Conservation (phyloP, 2,113 vertebrate genomes). For the Sapajus apella region DNA sequence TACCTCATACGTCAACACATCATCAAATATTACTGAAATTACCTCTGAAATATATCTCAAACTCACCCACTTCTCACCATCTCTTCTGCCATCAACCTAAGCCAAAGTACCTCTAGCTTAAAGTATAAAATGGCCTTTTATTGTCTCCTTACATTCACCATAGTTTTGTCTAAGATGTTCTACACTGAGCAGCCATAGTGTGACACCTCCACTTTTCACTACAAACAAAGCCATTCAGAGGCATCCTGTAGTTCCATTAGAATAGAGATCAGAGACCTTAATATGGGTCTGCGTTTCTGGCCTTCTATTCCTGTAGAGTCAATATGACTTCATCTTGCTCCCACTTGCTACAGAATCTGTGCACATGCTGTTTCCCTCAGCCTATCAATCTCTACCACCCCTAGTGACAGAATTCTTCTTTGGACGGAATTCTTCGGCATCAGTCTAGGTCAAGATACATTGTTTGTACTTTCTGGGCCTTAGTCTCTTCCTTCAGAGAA, state of each 20-base stretch:
- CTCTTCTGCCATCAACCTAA: background rate
- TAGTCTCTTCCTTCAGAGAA: background rate
- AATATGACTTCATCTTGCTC: background rate
- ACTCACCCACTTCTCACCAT: background rate
- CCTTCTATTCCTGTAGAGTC: background rate
- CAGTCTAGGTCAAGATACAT: background rate
- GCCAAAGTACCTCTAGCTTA: background rate
- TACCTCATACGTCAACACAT: background rate
- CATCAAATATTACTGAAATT: background rate
- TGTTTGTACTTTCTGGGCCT: background rate
- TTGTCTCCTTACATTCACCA: background rate
- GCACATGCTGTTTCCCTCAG: background rate
- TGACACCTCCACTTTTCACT: background rate
- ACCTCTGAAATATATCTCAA: background rate
- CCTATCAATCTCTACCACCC: background rate
- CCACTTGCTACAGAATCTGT: background rate
- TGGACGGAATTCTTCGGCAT: background rate
- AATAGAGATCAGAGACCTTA: background rate
- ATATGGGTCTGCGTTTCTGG: background rate
- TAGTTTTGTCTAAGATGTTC: background rate
- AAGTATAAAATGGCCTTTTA: background rate
- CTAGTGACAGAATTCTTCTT: background rate
- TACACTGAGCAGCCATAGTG: background rate
- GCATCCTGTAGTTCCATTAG: background rate
- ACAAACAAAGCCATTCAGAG: background rate